A percentile compares a stretch with the other conserved stretches of the same genome.
These are phyloP conservation scores for Caranx ignobilis DNA, from an alignment of 2,113 vertebrate genomes.

Conservation along the genomic window DNA sequence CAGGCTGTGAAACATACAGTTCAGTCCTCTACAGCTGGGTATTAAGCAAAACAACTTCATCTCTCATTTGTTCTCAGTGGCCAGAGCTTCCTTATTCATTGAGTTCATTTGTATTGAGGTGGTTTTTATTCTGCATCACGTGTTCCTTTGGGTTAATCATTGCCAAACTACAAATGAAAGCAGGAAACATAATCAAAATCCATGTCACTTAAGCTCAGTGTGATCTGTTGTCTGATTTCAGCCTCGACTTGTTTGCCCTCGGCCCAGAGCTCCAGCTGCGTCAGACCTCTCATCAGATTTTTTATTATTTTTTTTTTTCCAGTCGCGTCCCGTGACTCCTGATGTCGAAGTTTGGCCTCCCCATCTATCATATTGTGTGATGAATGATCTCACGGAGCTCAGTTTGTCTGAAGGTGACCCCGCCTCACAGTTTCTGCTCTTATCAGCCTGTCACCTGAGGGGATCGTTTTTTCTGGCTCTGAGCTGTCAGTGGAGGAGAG, in stretches of 20 bases:
- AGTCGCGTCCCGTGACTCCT: not conserved
- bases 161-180: not conserved
- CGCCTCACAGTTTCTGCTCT: constrained; percentile 39
- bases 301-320: constrained; percentile 29
- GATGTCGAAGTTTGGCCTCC: constrained; percentile 22
- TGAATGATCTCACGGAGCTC: constrained; percentile 50
- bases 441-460: constrained; percentile 50
- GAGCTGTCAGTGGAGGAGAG: constrained; percentile 20
- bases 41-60: not conserved
- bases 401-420: constrained; percentile 69
- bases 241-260: constrained; percentile 30
- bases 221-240: not conserved
- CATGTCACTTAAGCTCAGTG: not conserved
- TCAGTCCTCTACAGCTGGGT: not conserved
- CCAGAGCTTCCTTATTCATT: not conserved
- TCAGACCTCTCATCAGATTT: constrained; percentile 4
- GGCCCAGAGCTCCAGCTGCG: not conserved
- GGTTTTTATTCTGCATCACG: not conserved
- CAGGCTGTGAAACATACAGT: not conserved
- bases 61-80: not conserved
- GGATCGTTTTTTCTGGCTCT: constrained; percentile 50
- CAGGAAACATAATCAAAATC: constrained; percentile 2
- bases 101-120: not conserved
- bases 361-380: constrained; percentile 49
- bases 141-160: not conserved